Percentiles rank a stretch among this genome's conserved stretches.
phyloP scores from a whole-genome alignment of 2,113 vertebrate genomes.

The Anguilla japonica region DNA sequence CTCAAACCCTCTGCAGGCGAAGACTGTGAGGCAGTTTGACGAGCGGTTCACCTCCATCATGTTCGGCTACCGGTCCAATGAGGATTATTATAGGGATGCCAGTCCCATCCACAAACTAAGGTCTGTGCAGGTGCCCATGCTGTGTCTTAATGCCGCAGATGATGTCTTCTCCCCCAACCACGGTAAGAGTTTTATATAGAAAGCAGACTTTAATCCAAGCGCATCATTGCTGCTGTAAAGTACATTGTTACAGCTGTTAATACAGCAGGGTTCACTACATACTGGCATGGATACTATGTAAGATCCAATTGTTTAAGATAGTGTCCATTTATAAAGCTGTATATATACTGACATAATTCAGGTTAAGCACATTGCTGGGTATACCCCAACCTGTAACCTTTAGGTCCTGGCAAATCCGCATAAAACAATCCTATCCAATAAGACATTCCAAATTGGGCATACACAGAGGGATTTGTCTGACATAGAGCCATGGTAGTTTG shows the following conservation, averaged over 20 bases:
- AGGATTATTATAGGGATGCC: constrained; percentile 94
- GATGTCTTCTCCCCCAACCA: constrained; percentile 95
- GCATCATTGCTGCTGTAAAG: not conserved
- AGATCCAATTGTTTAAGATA: too few relatives aligned
- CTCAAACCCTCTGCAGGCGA: constrained; percentile 73
- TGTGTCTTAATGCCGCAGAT: constrained; percentile 93
- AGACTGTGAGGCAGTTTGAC: constrained; percentile 93
- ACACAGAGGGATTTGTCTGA: not conserved
- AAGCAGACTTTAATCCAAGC: not conserved
- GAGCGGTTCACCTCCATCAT: constrained; percentile 93
- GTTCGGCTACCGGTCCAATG: constrained; percentile 92
- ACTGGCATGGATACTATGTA: too few relatives aligned
- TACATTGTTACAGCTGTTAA: too few relatives aligned
- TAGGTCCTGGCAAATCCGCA: not conserved
- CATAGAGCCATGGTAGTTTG: not conserved
- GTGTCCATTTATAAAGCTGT: too few relatives aligned
- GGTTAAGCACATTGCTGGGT: too few relatives aligned
- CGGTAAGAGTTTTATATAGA: constrained; percentile 69
- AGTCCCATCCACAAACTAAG: constrained; percentile 87
- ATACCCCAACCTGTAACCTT: too few relatives aligned
- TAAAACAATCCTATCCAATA: too few relatives aligned
- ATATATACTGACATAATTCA: too few relatives aligned
- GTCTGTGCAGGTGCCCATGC: constrained; percentile 91
- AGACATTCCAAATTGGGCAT: not conserved
- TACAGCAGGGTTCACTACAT: too few relatives aligned